Evolutionary conservation across 1,140 invertebrate genomes (phyloP), one percentile per base, ranked within the genome.

Genomic region (Panulirus ornatus): DNA sequence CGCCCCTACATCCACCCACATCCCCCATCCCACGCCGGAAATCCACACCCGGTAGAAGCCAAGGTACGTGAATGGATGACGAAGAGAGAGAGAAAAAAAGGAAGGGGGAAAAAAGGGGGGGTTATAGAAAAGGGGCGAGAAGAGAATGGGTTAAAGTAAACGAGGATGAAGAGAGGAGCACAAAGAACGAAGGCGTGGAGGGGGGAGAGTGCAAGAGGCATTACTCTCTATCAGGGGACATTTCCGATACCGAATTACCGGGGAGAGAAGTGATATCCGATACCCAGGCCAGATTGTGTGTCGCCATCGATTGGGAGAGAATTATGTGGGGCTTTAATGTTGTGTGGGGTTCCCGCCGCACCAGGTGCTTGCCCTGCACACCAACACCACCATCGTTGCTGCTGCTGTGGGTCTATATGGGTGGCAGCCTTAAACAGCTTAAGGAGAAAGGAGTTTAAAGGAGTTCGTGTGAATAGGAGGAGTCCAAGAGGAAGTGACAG

Each of bases 221-320:
- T 75, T 38, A 75, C 30, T 75, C 71, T 75, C 36, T 75, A 75
- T 75, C 71, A 42, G 36, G 71, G 36, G 71, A 75, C 36, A 75
- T 75, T 38, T 40, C 71, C 71, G 71, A 75, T 75, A 40, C 36
- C 14, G 71, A 19, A 75, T 75, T 40, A 75, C 71, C 36, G 71
- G 40, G 71, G 14, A 36, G 14, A 36, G 40, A 75, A 75, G 36
- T 75, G 71, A 75, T 75, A 75, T 75, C 71, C 71, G 71, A 75
- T 75, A 75, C 22, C 36, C 27, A 19, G 36, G 71, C 27, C 71
- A 75, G 36, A 75, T 42, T 38, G 71, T 42, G 70, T 36, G 71
- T 75, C 71, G 40, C 14, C 36, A 75, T 75, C 71, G 71, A 75
- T 75, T 75, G 22, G 36, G 40, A 75, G 71, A 75, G 40, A 75